Conservation (phyloP, 2,888 invertebrate species). For the Nudaria mundana region DNA sequence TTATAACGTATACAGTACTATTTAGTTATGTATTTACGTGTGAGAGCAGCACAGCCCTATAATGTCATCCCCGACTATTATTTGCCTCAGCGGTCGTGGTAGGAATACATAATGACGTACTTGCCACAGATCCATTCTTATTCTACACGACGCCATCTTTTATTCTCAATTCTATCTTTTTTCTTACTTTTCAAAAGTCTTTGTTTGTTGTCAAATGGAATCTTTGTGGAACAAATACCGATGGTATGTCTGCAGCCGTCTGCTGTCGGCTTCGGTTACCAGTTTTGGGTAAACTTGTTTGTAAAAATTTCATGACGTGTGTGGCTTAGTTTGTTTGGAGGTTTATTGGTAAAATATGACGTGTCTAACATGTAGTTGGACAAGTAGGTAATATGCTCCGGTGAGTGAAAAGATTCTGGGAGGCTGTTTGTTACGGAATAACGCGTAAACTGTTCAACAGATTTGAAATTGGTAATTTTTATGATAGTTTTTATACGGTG, state of each 20-base stretch:
- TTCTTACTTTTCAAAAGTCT: slow-evolving; percentile 48
- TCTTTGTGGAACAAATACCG: slow-evolving; percentile 64
- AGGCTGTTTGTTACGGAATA: too few species aligned
- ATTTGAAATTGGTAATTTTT: too few species aligned
- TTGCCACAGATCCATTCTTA: slow-evolving; percentile 38
- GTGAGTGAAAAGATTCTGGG: too few species aligned
- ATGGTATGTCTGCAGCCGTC: slow-evolving; percentile 51
- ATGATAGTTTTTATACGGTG: too few species aligned
- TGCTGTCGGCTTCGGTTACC: slow-evolving; percentile 22
- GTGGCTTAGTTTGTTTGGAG: neutral
- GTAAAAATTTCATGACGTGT: neutral
- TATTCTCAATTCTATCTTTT: slow-evolving; percentile 64
- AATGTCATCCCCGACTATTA: slow-evolving; percentile 47
- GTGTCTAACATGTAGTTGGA: too few species aligned
- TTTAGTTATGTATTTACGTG: too few species aligned
- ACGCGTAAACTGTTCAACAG: too few species aligned
- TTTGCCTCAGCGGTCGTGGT: slow-evolving; percentile 49
- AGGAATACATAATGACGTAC: slow-evolving; percentile 65
- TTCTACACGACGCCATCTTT: slow-evolving; percentile 38
- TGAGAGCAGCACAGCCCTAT: slow-evolving; percentile 30
- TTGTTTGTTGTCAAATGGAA: slow-evolving; percentile 76
- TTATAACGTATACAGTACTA: too few species aligned
- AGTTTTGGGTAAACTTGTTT: slow-evolving; percentile 34
- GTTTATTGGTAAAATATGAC: too few species aligned
- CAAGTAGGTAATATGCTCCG: too few species aligned